Evolutionary conservation across 2,797 vertebrate genomes (phyloP).

Genomic region (Protosalanx chinensis): DNA sequence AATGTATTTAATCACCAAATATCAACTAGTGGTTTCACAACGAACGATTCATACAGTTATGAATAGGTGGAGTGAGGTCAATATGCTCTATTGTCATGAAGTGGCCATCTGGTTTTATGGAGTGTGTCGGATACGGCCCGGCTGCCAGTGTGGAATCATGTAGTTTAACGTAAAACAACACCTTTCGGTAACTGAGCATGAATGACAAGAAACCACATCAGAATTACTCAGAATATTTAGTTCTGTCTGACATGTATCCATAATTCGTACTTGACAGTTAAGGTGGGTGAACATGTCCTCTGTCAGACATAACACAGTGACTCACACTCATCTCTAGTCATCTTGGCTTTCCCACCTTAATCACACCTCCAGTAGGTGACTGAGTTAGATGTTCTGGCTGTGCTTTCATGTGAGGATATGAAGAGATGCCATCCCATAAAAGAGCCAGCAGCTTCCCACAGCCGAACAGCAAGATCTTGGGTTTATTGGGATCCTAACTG

Average conservation of each 20-base stretch:
- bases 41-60: neutral
- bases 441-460: neutral
- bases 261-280: constrained; percentile 48
- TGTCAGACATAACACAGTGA: constrained; percentile 27
- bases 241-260: constrained; percentile 61
- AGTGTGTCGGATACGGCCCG: neutral
- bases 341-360: constrained; percentile 55
- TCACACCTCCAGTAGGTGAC: constrained; percentile 53
- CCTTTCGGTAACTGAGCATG: too few species aligned
- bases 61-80: neutral
- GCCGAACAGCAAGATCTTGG: neutral
- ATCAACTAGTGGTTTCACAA: neutral
- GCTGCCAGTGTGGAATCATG: too few species aligned
- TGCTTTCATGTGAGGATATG: constrained; percentile 39
- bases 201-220: constrained; percentile 50
- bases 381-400: constrained; percentile 51
- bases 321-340: constrained; percentile 61
- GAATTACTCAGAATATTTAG: constrained; percentile 65
- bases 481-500: neutral
- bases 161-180: too few species aligned
- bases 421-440: constrained; percentile 47
- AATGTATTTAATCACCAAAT: neutral
- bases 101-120: constrained; percentile 45
- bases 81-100: constrained; percentile 3
- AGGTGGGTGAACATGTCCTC: constrained; percentile 45